These are phyloP conservation scores for Pachycephus smyrnensis DNA, from an alignment of 2,888 invertebrate genomes.

Conservation along the genomic window DNA sequence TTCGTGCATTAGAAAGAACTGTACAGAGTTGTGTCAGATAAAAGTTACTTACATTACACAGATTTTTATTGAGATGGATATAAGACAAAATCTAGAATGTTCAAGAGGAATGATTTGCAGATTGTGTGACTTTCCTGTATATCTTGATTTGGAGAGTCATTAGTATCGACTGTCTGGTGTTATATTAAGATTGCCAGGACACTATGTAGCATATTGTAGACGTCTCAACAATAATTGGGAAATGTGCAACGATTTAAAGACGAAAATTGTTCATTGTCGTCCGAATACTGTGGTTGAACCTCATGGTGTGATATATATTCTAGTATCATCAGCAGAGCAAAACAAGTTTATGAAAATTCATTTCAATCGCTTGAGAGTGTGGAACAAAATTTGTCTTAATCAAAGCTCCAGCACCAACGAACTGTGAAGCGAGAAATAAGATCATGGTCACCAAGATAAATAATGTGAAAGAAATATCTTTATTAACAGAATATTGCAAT, in stretches of 20 bases:
- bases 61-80: slow-evolving; percentile 21
- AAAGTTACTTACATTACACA: no score
- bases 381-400: no score
- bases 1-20: no score
- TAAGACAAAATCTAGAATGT: slow-evolving; percentile 12
- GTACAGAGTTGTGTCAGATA: no score
- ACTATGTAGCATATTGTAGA: slow-evolving; percentile 22
- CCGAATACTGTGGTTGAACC: slow-evolving; percentile 13
- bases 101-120: slow-evolving; percentile 3
- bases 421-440: no score
- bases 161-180: slow-evolving; percentile 19
- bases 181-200: slow-evolving; percentile 10
- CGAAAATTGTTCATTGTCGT: slow-evolving; percentile 6
- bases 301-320: slow-evolving; percentile 18
- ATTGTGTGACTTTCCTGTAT: slow-evolving; percentile 15
- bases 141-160: slow-evolving; percentile 8
- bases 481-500: no score
- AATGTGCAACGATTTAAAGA: slow-evolving; percentile 14
- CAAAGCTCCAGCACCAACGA: no score
- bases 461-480: no score
- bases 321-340: not conserved
- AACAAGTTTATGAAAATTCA: no score
- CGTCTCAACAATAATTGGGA: slow-evolving; percentile 18
- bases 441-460: no score
- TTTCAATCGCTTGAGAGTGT: no score